Base-by-base conservation (phyloP, 2,888 invertebrate species). In the Heliconius ismenius region DNA sequence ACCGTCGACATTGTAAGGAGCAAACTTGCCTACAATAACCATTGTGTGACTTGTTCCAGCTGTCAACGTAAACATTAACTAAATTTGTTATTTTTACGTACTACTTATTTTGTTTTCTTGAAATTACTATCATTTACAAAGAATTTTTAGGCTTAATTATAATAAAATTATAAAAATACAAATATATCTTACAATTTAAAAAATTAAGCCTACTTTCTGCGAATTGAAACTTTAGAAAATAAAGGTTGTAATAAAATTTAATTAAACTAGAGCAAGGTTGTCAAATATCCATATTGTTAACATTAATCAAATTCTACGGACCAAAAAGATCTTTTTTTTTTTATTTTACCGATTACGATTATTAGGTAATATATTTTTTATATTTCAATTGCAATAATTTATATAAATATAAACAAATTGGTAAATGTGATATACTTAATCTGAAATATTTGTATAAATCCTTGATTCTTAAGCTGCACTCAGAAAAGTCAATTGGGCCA, bases 21-120 rank as follows among this genome's bases (percentile, higher is more conserved):
- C 39, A 39, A 67, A 67, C 24, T 67, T 67, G 65, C 54, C 28
- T 32, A 54, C 69, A 69, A 69, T 54, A 54, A 69, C 49, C 69
- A 69, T 69, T 69, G 69, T 69, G 49, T 11, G 54, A 28, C 28
- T 54, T 13, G 28, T 69, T 69, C 13, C 13, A 69, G n/a, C 28
- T 69, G 54, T 28, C 69, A 32, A 32, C 21, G 6, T 69, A 32
- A 69, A 32, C 21, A 54, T 54, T 54, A 54, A 49, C 13, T n/a
- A 6, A 49, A 7, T 18, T 36, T 36, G n/a, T 6, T 65, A 28
- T 36, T 65, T 65, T 32, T 32, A 36, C 32, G 2, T 39, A 39
- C 43, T 6, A 49, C 43, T 6, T 49, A 49, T 1, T 26, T 69
- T 69, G 21, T 49, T 49, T 69, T 21, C 21, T 54, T 67, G 3